Evolutionary conservation across 2,888 invertebrate species (phyloP), one percentile per base, ranked within the genome.

Genomic region (Tuberolachnus salignus): DNA sequence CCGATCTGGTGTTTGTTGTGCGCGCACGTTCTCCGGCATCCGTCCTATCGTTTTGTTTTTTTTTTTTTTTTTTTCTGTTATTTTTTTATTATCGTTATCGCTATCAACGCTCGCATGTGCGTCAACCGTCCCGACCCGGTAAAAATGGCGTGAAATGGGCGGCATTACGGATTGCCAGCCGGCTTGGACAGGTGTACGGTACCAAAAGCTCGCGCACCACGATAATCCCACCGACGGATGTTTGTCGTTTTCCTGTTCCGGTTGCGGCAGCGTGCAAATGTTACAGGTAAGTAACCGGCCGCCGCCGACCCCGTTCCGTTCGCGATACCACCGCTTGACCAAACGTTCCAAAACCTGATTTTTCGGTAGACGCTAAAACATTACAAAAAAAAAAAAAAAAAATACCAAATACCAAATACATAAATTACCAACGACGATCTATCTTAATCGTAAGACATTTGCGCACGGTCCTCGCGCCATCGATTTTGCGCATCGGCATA

Each of bases 181-280:
- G 59, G 59, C 69, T 69, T 78, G 78, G 67, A 78, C 78, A 59
- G 69, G 78, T 13, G 78, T 78, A 51, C 78, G 78, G 59, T 78
- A 78, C 51, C 67, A 6, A 61, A 78, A 78, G 78, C 78, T 78
- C 59, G 57, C 46, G 26, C 51, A 26, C 49, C 67, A 61, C 69
- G 51, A 42, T 11, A 51, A 78, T 14, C 78, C 78, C 67, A 61
- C 74, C 64, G 82, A 75, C 70, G 80, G 81, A 55, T 80, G 80
- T 80, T 80, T 81, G 81, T 82, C 82, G 71, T 78, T 75, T 44
- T 80, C 80, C 81, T 83, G 83, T 82, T 80, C 81, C 82, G 82
- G 82, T 82, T 82, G 83, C 75, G 80, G 80, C 46, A 74, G 75
- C 46, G 75, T 75, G 42, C 80, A 80, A 78, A 74, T 80, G 66